Percentiles rank a stretch among this genome's conserved stretches.
Conservation (phyloP, 2,113 vertebrate species). For the Microtus montanus region DNA sequence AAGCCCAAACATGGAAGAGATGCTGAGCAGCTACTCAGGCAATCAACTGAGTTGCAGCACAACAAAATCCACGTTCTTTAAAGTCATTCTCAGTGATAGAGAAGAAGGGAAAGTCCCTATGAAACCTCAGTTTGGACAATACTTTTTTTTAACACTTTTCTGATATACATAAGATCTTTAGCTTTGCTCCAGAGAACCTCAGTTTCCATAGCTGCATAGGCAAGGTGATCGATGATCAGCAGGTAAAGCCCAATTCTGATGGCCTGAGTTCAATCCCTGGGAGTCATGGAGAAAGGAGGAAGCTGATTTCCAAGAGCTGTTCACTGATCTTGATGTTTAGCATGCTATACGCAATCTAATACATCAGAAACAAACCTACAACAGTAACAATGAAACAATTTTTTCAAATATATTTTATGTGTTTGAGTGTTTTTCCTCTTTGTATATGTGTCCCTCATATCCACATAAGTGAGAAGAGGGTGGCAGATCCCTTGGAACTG, state of each 20-base stretch:
- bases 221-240: background rate
- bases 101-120: background rate
- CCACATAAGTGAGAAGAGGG: background rate
- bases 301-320: background rate
- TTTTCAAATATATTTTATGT: background rate
- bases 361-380: background rate
- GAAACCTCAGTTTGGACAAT: background rate
- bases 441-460: background rate
- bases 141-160: background rate
- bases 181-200: rapidly evolving
- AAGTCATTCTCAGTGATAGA: background rate
- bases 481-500: background rate
- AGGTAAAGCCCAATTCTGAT: background rate
- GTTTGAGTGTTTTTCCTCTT: background rate
- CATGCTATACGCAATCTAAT: background rate
- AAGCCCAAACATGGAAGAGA: background rate
- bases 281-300: background rate
- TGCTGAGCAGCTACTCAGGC: background rate
- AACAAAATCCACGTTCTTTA: background rate
- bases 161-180: background rate
- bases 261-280: background rate
- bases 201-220: background rate
- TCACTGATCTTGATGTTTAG: too few relatives aligned
- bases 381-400: background rate
- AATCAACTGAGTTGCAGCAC: background rate